A percentile compares a stretch with the other conserved stretches of the same genome.
Evolutionary conservation across 2,113 vertebrate species (phyloP).

Genomic region (Datnioides undecimradiatus): DNA sequence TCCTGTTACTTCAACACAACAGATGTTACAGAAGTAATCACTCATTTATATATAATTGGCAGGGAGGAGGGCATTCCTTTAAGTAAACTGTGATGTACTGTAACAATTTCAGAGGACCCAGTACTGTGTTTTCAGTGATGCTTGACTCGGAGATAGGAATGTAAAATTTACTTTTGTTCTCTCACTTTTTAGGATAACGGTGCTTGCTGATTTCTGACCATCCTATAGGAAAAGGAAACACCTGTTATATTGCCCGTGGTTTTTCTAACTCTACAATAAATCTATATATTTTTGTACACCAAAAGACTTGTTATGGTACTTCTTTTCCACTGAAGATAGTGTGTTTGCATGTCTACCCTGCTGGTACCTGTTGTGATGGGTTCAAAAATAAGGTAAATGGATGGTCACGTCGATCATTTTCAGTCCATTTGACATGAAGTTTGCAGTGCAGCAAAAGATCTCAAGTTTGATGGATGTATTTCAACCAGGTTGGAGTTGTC

Average conservation of each 20-base stretch:
- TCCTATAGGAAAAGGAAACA: slow-evolving; percentile 32
- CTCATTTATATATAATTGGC: not conserved
- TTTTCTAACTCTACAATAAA: slow-evolving; percentile 72
- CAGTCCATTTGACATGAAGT: not conserved
- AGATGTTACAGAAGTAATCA: not conserved
- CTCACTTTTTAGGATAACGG: slow-evolving; percentile 56
- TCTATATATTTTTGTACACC: slow-evolving; percentile 64
- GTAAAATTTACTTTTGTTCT: slow-evolving; percentile 42
- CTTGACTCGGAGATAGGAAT: not conserved
- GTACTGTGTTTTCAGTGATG: not conserved
- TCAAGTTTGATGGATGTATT: not conserved
- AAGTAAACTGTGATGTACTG: slow-evolving; percentile 2
- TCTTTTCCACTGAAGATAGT: slow-evolving; percentile 25
- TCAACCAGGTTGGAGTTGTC: not conserved
- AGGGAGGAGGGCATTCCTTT: not conserved
- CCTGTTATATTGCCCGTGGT: slow-evolving; percentile 21
- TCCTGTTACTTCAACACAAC: too few species aligned
- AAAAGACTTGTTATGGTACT: slow-evolving; percentile 50
- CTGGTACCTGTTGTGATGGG: not conserved
- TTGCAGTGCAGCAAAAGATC: not conserved
- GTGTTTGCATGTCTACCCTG: not conserved
- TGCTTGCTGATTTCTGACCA: slow-evolving; percentile 38
- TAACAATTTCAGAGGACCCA: not conserved
- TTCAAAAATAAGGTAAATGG: not conserved
- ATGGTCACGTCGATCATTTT: not conserved